Conservation (phyloP, 1,140 invertebrate genomes). For the Mamestra configurata region DNA sequence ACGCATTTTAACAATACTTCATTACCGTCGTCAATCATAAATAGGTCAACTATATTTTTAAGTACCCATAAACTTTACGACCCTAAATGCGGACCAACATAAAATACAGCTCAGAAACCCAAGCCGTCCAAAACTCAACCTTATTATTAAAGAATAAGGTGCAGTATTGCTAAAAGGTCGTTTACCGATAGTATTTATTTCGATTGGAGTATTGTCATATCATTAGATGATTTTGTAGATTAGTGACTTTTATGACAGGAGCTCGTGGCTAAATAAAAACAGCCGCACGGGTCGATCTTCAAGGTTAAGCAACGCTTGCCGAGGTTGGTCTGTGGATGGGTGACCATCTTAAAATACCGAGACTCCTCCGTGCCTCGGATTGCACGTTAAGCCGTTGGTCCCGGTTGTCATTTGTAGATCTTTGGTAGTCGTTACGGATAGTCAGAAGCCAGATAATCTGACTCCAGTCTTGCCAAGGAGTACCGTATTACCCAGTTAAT, state of each 20-base stretch:
- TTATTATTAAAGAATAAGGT: background rate
- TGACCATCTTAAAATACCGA: too few species aligned
- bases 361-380: too few species aligned
- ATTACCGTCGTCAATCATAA: slow-evolving; percentile 9
- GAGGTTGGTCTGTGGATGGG: too few species aligned
- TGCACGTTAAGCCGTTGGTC: too few species aligned
- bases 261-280: too few species aligned
- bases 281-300: too few species aligned
- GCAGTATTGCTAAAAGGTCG: background rate
- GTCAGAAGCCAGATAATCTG: too few species aligned
- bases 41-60: slow-evolving; percentile 15
- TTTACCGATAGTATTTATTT: background rate
- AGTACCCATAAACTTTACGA: slow-evolving; percentile 10
- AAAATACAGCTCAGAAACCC: background rate
- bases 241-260: slow-evolving; percentile 21
- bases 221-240: slow-evolving; percentile 37
- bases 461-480: too few species aligned
- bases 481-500: too few species aligned
- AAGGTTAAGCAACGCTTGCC: too few species aligned
- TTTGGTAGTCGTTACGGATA: too few species aligned
- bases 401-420: too few species aligned
- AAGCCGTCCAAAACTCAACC: background rate
- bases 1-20: background rate
- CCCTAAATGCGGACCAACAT: slow-evolving; percentile 1
- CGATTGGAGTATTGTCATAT: background rate